Percentiles rank a stretch among this genome's conserved stretches.
These are phyloP conservation scores for Hetaerina titia DNA, from an alignment of 2,888 invertebrate species.

Conservation along the genomic window DNA sequence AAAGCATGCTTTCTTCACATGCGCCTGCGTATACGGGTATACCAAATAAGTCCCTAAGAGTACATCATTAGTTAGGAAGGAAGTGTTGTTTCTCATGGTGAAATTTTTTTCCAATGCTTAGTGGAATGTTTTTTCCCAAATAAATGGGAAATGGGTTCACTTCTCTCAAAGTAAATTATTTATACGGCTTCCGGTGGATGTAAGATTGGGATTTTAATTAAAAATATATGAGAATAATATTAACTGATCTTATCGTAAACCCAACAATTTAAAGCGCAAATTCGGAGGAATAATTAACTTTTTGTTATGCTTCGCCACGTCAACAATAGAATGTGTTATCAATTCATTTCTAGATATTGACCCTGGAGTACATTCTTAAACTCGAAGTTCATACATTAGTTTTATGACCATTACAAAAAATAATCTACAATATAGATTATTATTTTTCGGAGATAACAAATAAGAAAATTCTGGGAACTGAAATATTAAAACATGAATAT, in stretches of 20 bases:
- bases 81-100: too few relatives aligned
- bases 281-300: not conserved
- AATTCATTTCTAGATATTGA: not conserved
- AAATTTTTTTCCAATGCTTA: too few relatives aligned
- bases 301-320: not conserved
- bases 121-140: too few relatives aligned
- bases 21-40: not conserved
- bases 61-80: too few relatives aligned
- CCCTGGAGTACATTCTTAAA: not conserved
- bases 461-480: not conserved
- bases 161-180: too few relatives aligned
- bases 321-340: not conserved
- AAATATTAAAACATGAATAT: not conserved
- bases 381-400: not conserved
- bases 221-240: too few relatives aligned
- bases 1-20: not conserved
- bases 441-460: not conserved
- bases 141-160: too few relatives aligned
- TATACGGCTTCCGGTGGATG: too few relatives aligned
- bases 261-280: not conserved
- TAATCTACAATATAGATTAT: too few relatives aligned
- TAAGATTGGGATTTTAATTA: too few relatives aligned
- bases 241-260: not conserved
- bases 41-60: too few relatives aligned
- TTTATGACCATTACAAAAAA: not conserved